Percentiles rank a stretch among this genome's conserved stretches.
These are phyloP conservation scores for Volucella bombylans DNA, from an alignment of 2,888 invertebrate species.

Conservation along the genomic window DNA sequence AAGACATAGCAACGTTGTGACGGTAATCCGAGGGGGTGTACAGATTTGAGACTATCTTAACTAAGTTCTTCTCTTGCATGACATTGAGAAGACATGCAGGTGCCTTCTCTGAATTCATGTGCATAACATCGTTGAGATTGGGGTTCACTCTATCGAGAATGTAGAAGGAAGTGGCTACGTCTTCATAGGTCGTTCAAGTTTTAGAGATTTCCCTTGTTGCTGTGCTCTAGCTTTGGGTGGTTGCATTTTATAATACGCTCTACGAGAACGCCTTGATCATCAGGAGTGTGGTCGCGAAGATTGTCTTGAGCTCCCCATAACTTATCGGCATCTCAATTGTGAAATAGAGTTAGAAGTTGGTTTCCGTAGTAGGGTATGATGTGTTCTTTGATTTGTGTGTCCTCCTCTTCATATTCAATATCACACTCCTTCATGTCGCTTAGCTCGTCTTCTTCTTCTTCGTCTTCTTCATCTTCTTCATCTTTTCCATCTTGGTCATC, in stretches of 20 bases:
- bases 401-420: constrained; percentile 81
- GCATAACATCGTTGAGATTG: constrained; percentile 87
- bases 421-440: constrained; percentile 80
- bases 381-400: neutral
- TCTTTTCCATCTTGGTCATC: constrained; percentile 78
- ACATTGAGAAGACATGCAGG: constrained; percentile 87
- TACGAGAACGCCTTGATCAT: constrained; percentile 88
- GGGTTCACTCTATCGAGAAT: constrained; percentile 85
- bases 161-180: constrained; percentile 84
- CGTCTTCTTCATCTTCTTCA: constrained; percentile 81
- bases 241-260: constrained; percentile 92
- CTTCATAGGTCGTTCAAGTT: constrained; percentile 87
- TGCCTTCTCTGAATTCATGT: constrained; percentile 87
- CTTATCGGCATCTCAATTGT: constrained; percentile 86
- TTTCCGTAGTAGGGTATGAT: neutral
- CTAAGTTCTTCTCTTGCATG: constrained; percentile 89
- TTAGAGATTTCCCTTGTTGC: constrained; percentile 91
- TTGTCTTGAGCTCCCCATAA: constrained; percentile 86
- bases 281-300: constrained; percentile 85
- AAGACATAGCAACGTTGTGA: constrained; percentile 93
- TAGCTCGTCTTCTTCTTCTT: constrained; percentile 81
- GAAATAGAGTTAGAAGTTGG: no score
- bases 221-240: constrained; percentile 90
- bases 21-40: constrained; percentile 95
- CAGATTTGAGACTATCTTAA: constrained; percentile 89